Evolutionary conservation across 2,888 invertebrate genomes (phyloP), one percentile per base, ranked within the genome.

Genomic region (Ormyrus thymus): DNA sequence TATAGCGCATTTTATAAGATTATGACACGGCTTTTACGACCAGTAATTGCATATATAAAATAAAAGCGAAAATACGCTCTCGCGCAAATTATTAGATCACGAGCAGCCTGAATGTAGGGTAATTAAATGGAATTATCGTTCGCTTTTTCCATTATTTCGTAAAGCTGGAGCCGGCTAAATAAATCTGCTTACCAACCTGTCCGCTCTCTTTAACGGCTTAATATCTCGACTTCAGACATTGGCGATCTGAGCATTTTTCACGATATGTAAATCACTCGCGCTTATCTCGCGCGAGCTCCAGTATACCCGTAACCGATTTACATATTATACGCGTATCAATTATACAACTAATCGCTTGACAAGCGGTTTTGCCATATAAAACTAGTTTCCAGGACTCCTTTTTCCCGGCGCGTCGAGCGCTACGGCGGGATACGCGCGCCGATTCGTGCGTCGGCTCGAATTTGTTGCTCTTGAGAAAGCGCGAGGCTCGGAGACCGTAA

Each of bases 291-390:
- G 51, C 46, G 56, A 29, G 43, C 29, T 29, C 29, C 11, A 6
- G 11, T 61, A 61, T 46, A 29, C 7, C 46, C 46, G 66, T 62
- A 55, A 76, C 61, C 45, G 15, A 75, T 75, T 75, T 75, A 53
- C 61, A 58, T 68, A 68, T 68, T 68, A 68, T 50, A 68, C 51
- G 53, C 46, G 45, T 10, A 45, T 9, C 15, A 59, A 66, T 68
- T 51, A 61, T 68, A 68, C 59, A 59, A 68, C 45, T 68, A 61
- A 58, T 59, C 46, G n/a, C 46, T 66, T 15, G 51, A 65, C 65
- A 74, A 65, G 65, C 43, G 56, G 66, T 74, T n/a, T 66, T 66
- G 59, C 65, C 48, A 59, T 51, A 29, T 29, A 29, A 59, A 66
- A 74, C 66, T 51, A 51, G 66, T 74, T 74, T 66, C 10, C 48